These are phyloP conservation scores for Meghimatium bilineatum DNA, from an alignment of 2,888 invertebrate species.

Conservation along the genomic window DNA sequence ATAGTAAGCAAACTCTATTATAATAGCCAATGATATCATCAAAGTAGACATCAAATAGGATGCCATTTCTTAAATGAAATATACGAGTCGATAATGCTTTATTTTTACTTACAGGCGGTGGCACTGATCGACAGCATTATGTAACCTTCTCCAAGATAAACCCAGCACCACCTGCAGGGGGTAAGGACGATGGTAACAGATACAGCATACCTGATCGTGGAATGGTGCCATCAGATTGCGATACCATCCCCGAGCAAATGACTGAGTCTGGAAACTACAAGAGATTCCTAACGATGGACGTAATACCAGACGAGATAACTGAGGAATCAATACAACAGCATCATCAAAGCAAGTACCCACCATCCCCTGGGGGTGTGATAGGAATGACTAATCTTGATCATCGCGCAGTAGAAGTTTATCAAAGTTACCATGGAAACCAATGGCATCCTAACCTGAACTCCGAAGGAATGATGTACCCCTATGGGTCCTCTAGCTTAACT, in stretches of 20 bases:
- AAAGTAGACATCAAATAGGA: too few species aligned
- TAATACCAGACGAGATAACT: conserved; percentile 56
- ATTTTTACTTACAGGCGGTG: background rate
- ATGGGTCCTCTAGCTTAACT: conserved; percentile 52
- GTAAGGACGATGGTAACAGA: conserved; percentile 48
- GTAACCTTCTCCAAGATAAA: conserved; percentile 49
- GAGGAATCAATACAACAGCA: conserved; percentile 48
- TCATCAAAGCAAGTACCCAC: conserved; percentile 16
- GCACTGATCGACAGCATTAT: conserved; percentile 43
- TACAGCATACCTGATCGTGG: conserved; percentile 59
- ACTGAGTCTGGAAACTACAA: conserved; percentile 62
- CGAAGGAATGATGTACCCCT: conserved; percentile 52
- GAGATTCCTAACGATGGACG: conserved; percentile 59
- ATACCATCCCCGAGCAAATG: conserved; percentile 53
- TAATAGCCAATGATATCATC: too few species aligned
- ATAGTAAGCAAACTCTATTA: too few species aligned
- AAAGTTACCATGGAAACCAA: conserved; percentile 39
- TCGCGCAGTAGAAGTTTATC: conserved; percentile 36
- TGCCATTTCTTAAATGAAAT: too few species aligned
- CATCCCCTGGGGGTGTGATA: conserved; percentile 27
- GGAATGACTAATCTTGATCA: conserved; percentile 45
- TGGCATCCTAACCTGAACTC: conserved; percentile 43
- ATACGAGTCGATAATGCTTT: too few species aligned
- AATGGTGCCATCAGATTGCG: conserved; percentile 50
- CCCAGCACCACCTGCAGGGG: conserved; percentile 21